Percentiles rank a stretch among this genome's conserved stretches.
These are phyloP conservation scores for Diarsia dahlii DNA, from an alignment of 2,888 invertebrate species.

Conservation along the genomic window DNA sequence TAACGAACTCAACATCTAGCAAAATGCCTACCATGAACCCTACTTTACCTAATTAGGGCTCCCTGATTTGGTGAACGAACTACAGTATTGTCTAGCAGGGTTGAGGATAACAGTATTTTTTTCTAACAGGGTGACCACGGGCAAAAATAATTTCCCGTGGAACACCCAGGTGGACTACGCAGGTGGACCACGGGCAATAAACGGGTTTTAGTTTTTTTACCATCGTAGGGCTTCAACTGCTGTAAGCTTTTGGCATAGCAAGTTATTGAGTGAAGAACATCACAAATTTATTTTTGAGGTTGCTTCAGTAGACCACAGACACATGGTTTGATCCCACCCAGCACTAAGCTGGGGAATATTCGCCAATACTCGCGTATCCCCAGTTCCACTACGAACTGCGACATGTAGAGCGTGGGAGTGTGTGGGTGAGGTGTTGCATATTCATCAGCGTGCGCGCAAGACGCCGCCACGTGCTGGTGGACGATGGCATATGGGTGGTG, in stretches of 20 bases:
- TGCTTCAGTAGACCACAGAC: not conserved
- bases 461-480: conserved; percentile 43
- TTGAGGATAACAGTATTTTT: not conserved
- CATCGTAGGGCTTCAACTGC: not conserved
- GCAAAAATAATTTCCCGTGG: too few species aligned
- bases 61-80: not conserved
- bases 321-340: not conserved
- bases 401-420: conserved; percentile 48
- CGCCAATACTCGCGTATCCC: not conserved
- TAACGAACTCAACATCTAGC: not conserved
- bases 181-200: too few species aligned
- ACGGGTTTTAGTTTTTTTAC: not conserved
- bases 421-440: conserved; percentile 53
- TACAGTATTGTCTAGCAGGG: too few species aligned
- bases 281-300: too few species aligned
- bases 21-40: not conserved
- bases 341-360: not conserved
- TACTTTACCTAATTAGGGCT: not conserved
- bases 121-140: not conserved
- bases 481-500: conserved; percentile 6
- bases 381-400: not conserved
- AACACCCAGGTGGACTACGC: too few species aligned
- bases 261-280: not conserved
- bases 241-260: not conserved
- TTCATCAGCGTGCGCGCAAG: conserved; percentile 24